Evolutionary conservation across 1,140 invertebrate species (phyloP), one percentile per base, ranked within the genome.

Genomic region (Drosophila watanabei): DNA sequence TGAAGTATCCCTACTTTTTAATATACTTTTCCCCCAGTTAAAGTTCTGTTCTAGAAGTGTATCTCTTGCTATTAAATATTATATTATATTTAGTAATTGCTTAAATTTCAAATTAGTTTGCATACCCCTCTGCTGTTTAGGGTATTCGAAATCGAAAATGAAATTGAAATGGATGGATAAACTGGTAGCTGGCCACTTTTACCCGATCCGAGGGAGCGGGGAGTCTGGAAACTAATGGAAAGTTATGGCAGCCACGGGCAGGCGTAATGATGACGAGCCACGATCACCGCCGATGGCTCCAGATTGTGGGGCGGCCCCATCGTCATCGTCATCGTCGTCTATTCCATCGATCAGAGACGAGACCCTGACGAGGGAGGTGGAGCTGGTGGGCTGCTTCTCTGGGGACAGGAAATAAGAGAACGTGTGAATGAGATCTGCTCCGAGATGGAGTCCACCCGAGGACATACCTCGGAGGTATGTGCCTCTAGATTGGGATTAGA

Each of bases 111-210:
- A 7, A 39, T n/a, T n/a, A 11, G n/a, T 18, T 28, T 9, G 18
- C 49, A 65, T 46, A 37, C 64, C 24, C 45, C 37, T 18, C 20
- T 3, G 0, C 2, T 8, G 14, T 20, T 8, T 11, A 69, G 63
- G 35, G 66, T 69, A 70, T 43, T 43, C 1, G 3, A 28, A 24
- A 39, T 37, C 20, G 6, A 68, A 37, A 49, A 72, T 52, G 35
- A 51, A 60, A 72, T 8, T 43, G 45, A 61, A 73, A 68, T 48
- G 54, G 46, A 43, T 28, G 46, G 45, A 82, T 78, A 79, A 89
- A 88, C 84, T 79, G 85, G 85, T 89, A 88, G 80, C 79, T 89
- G 79, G 70, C 75, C 62, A 88, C 84, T 88, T 87, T 88, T 83
- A 87, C 76, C 77, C 49, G 45, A 73, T 37, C 45, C 46, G 39